A percentile compares a stretch with the other conserved stretches of the same genome.
These are phyloP conservation scores for Oryzias woworae DNA, from an alignment of 2,113 vertebrate genomes.

Conservation along the genomic window DNA sequence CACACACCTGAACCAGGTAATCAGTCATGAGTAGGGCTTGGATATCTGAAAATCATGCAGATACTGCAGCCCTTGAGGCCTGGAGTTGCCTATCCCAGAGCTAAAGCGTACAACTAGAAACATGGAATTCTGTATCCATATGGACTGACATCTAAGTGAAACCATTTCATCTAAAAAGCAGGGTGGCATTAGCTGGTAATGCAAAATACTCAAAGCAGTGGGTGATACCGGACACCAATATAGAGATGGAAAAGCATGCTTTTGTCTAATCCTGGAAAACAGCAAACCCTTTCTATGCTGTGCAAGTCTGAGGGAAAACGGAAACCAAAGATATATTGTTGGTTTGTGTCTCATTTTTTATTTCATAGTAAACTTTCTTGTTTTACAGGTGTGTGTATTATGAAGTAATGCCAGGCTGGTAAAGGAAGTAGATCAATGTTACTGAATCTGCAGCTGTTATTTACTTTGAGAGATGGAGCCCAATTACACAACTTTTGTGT, in stretches of 20 bases:
- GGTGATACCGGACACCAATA: constrained; percentile 3
- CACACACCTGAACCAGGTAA: too few species aligned
- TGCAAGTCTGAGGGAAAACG: constrained; percentile 13
- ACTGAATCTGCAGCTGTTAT: background rate
- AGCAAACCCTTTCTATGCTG: constrained; percentile 16
- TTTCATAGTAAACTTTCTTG: constrained; percentile 21
- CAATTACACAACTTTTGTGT: constrained; percentile 24
- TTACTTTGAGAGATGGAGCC: constrained; percentile 12
- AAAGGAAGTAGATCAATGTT: constrained; percentile 6
- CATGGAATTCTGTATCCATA: background rate
- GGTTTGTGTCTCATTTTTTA: constrained; percentile 16
- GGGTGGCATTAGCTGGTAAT: constrained; percentile 5
- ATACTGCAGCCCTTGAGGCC: too few species aligned
- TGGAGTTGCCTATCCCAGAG: too few species aligned
- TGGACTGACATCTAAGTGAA: constrained; percentile 1
- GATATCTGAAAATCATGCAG: too few species aligned
- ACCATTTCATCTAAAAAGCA: constrained; percentile 3
- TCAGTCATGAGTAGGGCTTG: too few species aligned
- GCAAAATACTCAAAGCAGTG: background rate
- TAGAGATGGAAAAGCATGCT: background rate
- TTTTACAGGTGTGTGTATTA: background rate
- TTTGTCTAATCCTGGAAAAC: constrained; percentile 4
- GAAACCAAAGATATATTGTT: constrained; percentile 43
- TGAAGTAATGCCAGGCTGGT: background rate
- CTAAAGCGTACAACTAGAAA: background rate